A percentile compares a stretch with the other conserved stretches of the same genome.
Conservation (phyloP, 2,113 vertebrate genomes). For the Phalacrocorax carbo region DNA sequence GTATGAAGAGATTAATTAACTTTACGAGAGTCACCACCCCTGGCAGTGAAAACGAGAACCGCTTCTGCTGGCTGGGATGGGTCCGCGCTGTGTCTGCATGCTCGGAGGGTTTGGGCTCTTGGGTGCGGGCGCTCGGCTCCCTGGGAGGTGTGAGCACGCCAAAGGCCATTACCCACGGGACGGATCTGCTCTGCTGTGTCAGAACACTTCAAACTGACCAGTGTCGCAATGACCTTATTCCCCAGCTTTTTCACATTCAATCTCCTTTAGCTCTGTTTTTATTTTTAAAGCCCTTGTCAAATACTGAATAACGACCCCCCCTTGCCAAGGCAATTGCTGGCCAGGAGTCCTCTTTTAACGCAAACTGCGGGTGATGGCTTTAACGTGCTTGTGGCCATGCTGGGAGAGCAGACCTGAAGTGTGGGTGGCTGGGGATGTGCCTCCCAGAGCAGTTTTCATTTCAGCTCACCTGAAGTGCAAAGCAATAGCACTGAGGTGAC, state of each 20-base stretch:
- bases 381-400: background rate
- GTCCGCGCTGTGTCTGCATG: accelerated
- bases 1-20: background rate
- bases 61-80: background rate
- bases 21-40: background rate
- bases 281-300: background rate
- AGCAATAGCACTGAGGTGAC: accelerated
- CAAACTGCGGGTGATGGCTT: background rate
- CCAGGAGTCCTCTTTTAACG: background rate
- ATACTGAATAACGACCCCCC: background rate
- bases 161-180: background rate
- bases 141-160: accelerated
- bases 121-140: background rate
- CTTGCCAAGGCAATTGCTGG: background rate
- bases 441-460: background rate
- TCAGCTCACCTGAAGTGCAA: background rate
- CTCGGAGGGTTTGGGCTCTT: background rate
- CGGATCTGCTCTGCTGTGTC: background rate
- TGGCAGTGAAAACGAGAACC: background rate
- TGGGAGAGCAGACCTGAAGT: background rate
- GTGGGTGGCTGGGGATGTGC: background rate
- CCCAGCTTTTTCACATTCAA: background rate
- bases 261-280: background rate
- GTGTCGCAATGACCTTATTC: slow-evolving; percentile 16
- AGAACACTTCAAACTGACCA: background rate